Evolutionary conservation across 2,797 vertebrate genomes (phyloP).

Genomic region (Mormyrops attenuatus): DNA sequence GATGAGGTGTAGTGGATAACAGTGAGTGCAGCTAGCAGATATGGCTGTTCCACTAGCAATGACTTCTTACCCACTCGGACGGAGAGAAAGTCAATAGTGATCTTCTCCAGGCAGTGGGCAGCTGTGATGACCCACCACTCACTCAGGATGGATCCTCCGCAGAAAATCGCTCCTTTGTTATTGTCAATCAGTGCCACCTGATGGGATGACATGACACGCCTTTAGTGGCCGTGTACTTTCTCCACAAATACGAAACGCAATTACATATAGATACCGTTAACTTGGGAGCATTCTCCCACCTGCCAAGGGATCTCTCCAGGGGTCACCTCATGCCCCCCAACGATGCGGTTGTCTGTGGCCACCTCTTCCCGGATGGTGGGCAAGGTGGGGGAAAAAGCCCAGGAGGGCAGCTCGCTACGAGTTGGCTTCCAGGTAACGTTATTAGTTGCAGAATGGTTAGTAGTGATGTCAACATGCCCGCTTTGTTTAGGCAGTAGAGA

Average conservation of each 20-base stretch:
- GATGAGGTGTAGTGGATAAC: not conserved
- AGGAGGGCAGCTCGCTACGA: fast-evolving
- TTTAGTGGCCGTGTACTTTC: not conserved
- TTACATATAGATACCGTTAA: not conserved
- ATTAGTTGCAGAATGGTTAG: not conserved
- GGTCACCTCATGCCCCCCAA: constrained; percentile 69
- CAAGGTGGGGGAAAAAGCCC: constrained; percentile 37
- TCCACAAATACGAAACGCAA: not conserved
- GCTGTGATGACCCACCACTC: constrained; percentile 84
- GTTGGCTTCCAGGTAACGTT: not conserved
- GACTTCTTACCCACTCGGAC: constrained; percentile 54
- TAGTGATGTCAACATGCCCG: not conserved
- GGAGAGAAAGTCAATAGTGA: constrained; percentile 28
- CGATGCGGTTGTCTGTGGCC: constrained; percentile 53
- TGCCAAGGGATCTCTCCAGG: constrained; percentile 92
- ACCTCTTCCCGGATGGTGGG: constrained; percentile 25
- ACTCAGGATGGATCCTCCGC: constrained; percentile 80
- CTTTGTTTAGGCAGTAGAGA: not conserved
- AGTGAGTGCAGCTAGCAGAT: not conserved
- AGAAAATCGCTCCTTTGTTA: constrained; percentile 53
- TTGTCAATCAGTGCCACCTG: constrained; percentile 70
- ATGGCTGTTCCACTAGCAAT: not conserved
- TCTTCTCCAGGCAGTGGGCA: constrained; percentile 69
- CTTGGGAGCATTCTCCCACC: constrained; percentile 54
- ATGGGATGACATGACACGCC: constrained; percentile 23